Evolutionary conservation across 2,797 vertebrate genomes (phyloP).

Genomic region (Momotus momota): DNA sequence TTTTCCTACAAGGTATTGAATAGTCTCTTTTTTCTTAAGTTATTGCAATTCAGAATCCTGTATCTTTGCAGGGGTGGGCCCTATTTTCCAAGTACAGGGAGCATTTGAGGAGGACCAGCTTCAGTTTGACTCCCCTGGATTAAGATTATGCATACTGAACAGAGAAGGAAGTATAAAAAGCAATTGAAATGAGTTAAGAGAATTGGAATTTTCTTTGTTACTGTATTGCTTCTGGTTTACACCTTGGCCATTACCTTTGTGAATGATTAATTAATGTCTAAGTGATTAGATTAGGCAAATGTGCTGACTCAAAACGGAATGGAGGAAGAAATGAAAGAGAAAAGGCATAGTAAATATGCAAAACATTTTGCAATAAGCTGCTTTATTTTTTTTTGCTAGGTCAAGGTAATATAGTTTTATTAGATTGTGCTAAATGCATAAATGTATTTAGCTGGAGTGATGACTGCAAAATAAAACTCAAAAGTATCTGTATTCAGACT

Average conservation of each 20-base stretch:
- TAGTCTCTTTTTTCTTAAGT: background rate
- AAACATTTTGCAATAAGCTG: background rate
- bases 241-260: background rate
- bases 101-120: background rate
- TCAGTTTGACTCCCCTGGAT: background rate
- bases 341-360: background rate
- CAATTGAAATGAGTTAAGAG: background rate
- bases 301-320: background rate
- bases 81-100: background rate
- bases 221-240: slow-evolving; percentile 18
- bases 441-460: background rate
- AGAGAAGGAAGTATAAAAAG: background rate
- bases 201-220: background rate
- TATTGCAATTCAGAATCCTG: background rate
- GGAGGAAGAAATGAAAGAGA: background rate
- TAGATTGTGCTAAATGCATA: background rate
- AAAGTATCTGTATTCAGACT: background rate
- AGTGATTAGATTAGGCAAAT: background rate
- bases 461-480: background rate
- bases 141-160: background rate
- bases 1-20: background rate
- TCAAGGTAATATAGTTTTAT: background rate
- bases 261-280: slow-evolving; percentile 27
- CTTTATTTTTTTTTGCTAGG: background rate
- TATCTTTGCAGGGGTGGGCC: background rate